Base-by-base conservation (phyloP, 2,113 vertebrate genomes). In the Crocuta crocuta region DNA sequence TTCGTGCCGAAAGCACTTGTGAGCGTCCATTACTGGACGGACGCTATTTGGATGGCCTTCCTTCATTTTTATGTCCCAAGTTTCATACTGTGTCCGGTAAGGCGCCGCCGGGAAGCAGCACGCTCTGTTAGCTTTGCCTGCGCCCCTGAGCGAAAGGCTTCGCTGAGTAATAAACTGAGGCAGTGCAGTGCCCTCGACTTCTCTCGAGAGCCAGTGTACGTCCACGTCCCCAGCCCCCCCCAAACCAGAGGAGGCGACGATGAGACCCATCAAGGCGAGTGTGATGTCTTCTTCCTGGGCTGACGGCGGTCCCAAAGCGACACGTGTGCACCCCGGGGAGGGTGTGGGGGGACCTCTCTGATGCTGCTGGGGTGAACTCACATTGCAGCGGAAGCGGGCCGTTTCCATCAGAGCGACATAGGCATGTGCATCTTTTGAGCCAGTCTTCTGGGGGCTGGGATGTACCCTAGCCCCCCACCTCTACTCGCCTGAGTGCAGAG, bases 271-370 rank as follows among this genome's bases (percentile, higher is more conserved):
- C 50, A 50, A 2, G 28, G 28, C 2, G 15, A 5, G 2, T 0
- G 33, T 0, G 9, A 2, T 1, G 3, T 11, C 24, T 31, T 53
- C 43, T 43, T 65, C 48, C 58, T 26, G n/a, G 45, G 24, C 0
- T 17, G 63, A 33, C 70, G 16, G 15, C 7, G 31, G 10, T 11
- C 45, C 43, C 10, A 26, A 63, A n/a, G 66, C 0, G 16, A 50
- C 78, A 10, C 0, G 7, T 17, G 4, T 4, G 6, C 26, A 2
- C 17, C 45, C 24, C 33, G 2, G 31, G 23, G 50, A 33, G 2
- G 24, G 8, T 23, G 5, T n/a, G 50, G 48, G 50, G 50, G 50
- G 45, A 48, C 50, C 50, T 12, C 50, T 12, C 50, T 12, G 11
- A 12, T 50, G 50, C 50, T 3, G 11, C 50, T 2, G 50, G 50